phyloP scores from a whole-genome alignment of 2,113 vertebrate genomes.

The Pedionomus torquatus region DNA sequence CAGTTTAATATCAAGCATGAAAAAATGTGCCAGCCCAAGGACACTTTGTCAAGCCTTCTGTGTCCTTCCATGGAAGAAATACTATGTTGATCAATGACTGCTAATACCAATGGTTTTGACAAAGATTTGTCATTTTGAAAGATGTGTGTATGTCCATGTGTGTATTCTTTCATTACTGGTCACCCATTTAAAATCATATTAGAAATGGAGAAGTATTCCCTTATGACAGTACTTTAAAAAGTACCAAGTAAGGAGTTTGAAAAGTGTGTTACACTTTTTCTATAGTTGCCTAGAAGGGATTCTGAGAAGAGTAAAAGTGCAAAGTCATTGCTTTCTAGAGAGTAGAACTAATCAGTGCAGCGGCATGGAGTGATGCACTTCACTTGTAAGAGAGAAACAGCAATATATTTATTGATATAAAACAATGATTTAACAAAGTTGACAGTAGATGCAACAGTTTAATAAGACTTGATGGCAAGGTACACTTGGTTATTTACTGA shows the following conservation, averaged over 20 bases:
- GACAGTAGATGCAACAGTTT: too few species aligned
- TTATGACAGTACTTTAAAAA: neutral
- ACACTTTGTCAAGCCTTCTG: constrained; percentile 8
- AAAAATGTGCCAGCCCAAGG: constrained; percentile 40
- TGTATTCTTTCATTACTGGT: neutral
- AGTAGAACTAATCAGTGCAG: neutral
- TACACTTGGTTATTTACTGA: too few species aligned
- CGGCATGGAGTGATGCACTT: neutral
- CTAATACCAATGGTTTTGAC: neutral
- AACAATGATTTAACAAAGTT: too few species aligned
- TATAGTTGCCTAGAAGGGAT: neutral
- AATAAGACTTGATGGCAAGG: too few species aligned
- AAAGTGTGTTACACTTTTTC: neutral
- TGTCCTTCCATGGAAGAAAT: neutral
- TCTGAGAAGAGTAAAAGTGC: neutral
- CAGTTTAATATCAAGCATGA: constrained; percentile 3
- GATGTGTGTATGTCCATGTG: neutral
- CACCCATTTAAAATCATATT: constrained; percentile 8
- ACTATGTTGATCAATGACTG: neutral
- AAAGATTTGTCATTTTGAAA: constrained; percentile 37
- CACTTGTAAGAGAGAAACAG: too few species aligned
- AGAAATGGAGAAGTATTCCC: neutral
- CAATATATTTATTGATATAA: too few species aligned
- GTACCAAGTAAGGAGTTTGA: neutral
- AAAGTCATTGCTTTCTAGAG: neutral